Percentiles rank a stretch among this genome's conserved stretches.
These are phyloP conservation scores for Papilio demoleus DNA, from an alignment of 2,888 invertebrate species.

Conservation along the genomic window DNA sequence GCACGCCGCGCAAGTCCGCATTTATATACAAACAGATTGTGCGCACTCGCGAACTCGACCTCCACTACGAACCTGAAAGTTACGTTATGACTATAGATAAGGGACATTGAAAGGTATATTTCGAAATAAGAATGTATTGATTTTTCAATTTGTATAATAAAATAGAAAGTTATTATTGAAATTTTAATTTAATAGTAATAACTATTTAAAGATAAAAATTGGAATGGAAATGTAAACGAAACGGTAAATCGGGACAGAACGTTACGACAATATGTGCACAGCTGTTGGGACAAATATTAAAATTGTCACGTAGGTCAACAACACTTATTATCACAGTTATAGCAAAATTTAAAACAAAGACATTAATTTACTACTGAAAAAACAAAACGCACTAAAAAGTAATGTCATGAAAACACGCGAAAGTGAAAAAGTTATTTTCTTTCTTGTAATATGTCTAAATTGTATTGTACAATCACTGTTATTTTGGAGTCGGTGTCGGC, in stretches of 20 bases:
- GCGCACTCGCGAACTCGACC: slow-evolving; percentile 51
- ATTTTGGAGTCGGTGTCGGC: too few species aligned
- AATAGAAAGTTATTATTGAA: neutral
- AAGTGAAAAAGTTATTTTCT: too few species aligned
- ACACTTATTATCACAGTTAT: neutral
- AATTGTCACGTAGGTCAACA: neutral
- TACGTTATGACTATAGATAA: slow-evolving; percentile 44
- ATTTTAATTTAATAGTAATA: neutral
- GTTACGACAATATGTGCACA: neutral
- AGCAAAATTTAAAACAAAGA: neutral
- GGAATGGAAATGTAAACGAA: neutral
- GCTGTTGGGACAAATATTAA: neutral
- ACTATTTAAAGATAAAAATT: neutral
- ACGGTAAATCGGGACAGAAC: neutral
- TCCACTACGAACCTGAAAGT: slow-evolving; percentile 43
- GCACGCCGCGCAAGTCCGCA: slow-evolving; percentile 83
- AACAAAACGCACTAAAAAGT: too few species aligned
- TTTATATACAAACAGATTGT: slow-evolving; percentile 71
- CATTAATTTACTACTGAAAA: too few species aligned
- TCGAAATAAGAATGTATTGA: neutral
- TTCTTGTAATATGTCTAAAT: too few species aligned
- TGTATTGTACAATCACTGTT: too few species aligned
- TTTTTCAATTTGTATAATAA: slow-evolving; percentile 1
- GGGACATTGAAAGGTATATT: slow-evolving; percentile 39
- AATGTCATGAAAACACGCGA: too few species aligned